phyloP scores from a whole-genome alignment of 2,797 vertebrate species.

The Rhabdophis nuchalis region DNA sequence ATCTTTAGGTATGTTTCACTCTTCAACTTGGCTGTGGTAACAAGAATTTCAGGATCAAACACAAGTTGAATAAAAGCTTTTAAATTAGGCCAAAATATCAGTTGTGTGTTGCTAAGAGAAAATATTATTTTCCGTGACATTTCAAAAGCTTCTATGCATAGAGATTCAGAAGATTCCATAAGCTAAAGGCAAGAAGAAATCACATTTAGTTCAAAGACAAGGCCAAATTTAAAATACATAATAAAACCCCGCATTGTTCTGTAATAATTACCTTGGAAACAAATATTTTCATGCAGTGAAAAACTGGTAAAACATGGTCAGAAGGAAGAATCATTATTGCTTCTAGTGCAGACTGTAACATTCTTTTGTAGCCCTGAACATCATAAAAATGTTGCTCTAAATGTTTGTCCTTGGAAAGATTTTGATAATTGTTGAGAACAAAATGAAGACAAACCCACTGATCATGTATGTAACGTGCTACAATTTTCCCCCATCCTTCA shows the following conservation, averaged over 20 bases:
- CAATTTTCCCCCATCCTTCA: conserved; percentile 85
- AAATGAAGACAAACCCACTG: conserved; percentile 87
- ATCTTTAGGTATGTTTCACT: conserved; percentile 72
- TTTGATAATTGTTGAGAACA: conserved; percentile 63
- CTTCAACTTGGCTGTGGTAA: conserved; percentile 69
- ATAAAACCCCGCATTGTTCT: rapidly evolving
- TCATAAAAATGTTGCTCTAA: conserved; percentile 21
- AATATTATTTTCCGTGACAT: conserved; percentile 83
- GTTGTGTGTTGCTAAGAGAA: conserved; percentile 84
- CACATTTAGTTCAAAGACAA: neutral
- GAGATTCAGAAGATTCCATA: conserved; percentile 67
- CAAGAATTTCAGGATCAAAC: conserved; percentile 78
- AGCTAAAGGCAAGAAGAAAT: conserved; percentile 68
- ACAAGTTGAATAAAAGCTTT: conserved; percentile 81
- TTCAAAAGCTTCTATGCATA: conserved; percentile 82
- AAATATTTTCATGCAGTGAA: conserved; percentile 79
- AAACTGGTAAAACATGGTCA: conserved; percentile 82
- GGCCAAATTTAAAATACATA: neutral
- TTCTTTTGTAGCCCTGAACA: conserved; percentile 34
- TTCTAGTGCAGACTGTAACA: conserved; percentile 75
- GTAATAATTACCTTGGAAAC: conserved; percentile 78
- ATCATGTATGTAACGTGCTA: conserved; percentile 79
- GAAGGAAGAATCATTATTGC: conserved; percentile 83
- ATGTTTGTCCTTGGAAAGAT: conserved; percentile 16
- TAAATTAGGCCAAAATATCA: conserved; percentile 89